Evolutionary conservation across 2,113 vertebrate genomes (phyloP), one percentile per base, ranked within the genome.

Genomic region (Bufo gargarizans): DNA sequence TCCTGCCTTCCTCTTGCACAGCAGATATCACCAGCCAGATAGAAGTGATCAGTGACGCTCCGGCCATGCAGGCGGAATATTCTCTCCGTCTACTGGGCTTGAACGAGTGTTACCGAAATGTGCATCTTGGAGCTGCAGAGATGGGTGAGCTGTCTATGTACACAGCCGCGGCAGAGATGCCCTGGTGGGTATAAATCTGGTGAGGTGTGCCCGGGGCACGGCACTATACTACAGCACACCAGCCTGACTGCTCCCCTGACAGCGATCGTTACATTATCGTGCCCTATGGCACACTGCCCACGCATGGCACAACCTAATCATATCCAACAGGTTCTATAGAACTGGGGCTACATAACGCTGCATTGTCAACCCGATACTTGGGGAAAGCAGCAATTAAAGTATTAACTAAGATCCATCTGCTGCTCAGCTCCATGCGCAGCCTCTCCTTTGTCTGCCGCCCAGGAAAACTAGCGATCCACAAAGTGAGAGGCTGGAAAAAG

Each of bases 331-430:
- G 87, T 88, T 77, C n/a, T 63, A 88, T 91, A 92, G 92, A 90
- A 55, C 3, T 16, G 74, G 45, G 80, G 49, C 85, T 47, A 82
- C 81, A 49, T 53, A 77, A 55, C 72, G 53, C 69, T 65, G 86
- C 89, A n/a, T 58, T 58, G 88, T 91, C 89, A 92, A 92, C 88
- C 55, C 71, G 89, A 92, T 86, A 89, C 12, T 33, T 82, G 84
- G 53, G 81, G 82, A 85, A 86, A 82, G 20, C 81, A 85, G 88
- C 90, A 93, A 90, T 93, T 93, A 91, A 76, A 49, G 89, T 89
- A 86, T 91, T 89, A 91, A 63, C 90, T 6, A 49, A 20, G 65
- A 90, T 88, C 91, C 93, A 89, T 88, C 93, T 93, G 94, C 92
- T 77, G 4, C 43, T 77, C 53, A 87, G 77, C 71, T 43, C 7